These are phyloP conservation scores for Physeter macrocephalus DNA, from an alignment of 2,113 vertebrate species.

Conservation along the genomic window DNA sequence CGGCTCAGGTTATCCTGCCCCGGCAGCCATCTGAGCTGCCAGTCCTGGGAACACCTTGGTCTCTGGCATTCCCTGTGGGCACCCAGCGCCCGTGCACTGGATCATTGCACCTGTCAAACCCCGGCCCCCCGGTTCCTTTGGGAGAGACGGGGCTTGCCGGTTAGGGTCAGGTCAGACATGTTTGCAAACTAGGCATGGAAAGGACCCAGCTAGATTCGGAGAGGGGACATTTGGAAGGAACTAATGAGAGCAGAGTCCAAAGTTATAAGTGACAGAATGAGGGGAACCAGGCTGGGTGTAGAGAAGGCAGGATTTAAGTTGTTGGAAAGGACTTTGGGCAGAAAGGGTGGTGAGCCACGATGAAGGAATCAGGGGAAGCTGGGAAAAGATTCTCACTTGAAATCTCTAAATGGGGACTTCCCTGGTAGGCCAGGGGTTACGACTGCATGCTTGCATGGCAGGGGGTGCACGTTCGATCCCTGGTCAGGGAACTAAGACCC, in stretches of 20 bases:
- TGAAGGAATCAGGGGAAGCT: accelerated
- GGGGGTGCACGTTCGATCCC: neutral
- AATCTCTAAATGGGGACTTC: neutral
- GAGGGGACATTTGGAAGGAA: neutral
- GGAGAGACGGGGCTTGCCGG: neutral
- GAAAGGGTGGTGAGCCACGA: accelerated
- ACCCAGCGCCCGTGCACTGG: neutral
- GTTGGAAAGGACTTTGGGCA: neutral
- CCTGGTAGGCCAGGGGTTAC: neutral
- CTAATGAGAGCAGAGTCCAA: neutral
- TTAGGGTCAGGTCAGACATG: neutral
- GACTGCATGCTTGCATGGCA: neutral
- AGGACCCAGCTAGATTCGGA: neutral
- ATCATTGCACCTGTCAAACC: neutral
- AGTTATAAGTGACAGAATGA: neutral
- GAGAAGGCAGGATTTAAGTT: neutral
- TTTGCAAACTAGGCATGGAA: neutral
- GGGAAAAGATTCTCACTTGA: neutral
- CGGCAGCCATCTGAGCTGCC: neutral
- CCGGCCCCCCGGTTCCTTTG: neutral
- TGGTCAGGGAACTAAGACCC: neutral
- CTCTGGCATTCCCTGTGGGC: neutral
- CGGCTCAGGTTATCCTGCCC: conserved; percentile 11
- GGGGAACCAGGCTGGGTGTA: neutral
- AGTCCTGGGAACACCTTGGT: neutral